Percentiles rank a stretch among this genome's conserved stretches.
Evolutionary conservation across 2,888 invertebrate species (phyloP).

Genomic region (Hypsopygia costalis): DNA sequence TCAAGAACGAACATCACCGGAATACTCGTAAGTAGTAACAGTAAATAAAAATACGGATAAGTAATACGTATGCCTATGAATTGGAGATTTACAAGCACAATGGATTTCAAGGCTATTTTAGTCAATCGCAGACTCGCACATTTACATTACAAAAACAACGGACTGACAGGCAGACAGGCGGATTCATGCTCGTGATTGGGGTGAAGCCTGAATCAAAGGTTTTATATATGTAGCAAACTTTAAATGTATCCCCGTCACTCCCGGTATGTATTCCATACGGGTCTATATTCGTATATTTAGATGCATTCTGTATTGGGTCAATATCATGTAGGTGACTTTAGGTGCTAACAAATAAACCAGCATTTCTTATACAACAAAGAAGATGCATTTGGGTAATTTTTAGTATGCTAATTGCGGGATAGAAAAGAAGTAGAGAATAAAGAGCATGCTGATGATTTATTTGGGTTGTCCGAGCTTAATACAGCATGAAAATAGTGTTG

Average conservation of each 20-base stretch:
- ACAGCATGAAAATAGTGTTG: conserved; percentile 39
- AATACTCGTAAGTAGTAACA: too few relatives aligned
- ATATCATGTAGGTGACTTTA: too few relatives aligned
- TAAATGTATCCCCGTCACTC: background rate
- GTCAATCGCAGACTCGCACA: conserved; percentile 16
- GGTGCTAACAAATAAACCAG: too few relatives aligned
- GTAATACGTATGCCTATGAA: background rate
- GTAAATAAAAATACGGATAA: background rate
- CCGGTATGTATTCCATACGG: background rate
- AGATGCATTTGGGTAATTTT: too few relatives aligned
- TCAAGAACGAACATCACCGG: too few relatives aligned
- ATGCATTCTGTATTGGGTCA: too few relatives aligned
- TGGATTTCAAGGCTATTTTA: conserved; percentile 9
- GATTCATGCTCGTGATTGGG: conserved; percentile 29
- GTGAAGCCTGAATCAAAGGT: conserved; percentile 21
- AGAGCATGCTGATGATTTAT: conserved; percentile 3
- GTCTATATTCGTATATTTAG: too few relatives aligned
- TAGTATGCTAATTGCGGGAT: background rate
- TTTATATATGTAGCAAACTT: conserved; percentile 8
- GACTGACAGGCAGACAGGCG: conserved; percentile 44
- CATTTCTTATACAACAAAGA: too few relatives aligned
- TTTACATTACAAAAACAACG: conserved; percentile 28
- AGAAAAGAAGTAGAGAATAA: background rate
- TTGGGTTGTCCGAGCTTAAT: background rate
- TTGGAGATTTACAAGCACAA: conserved; percentile 3